Base-by-base conservation (phyloP, 2,888 invertebrate species). In the Omphaloscelis lunosa region DNA sequence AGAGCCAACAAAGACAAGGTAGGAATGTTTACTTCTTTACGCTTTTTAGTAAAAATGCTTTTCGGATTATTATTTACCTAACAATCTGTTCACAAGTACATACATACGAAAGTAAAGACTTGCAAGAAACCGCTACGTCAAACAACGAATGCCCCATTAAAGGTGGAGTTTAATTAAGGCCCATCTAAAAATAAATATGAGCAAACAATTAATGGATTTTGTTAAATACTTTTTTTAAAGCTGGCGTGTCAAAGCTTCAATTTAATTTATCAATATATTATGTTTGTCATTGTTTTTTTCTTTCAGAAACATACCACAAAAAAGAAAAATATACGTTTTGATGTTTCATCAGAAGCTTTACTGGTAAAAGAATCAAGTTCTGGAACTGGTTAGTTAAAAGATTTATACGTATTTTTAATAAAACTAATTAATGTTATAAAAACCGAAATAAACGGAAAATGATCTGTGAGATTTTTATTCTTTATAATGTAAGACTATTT, bases 1-100 rank as follows among this genome's bases (percentile, higher is more conserved):
- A 97, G 97, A 85, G 89, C 94, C 84, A 97, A 84, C 39, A 84
- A 97, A 90, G 97, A 97, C 79, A 97, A 96, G 94, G 97, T 96
- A 76, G 67, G 51, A 51, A 27, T 59, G 7, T 34, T 65, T 6
- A 29, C 2, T 34, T 12, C 17, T 48, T 15, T 48, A 34, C 9
- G 8, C 20, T 29, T 61, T 61, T 65, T 27, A 41, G n/a, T 11
- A 41, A 11, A 65, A 41, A 65, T 15, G 0, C 0, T 11, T n/a
- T n/a, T n/a, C 1, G 15, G 20, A 23, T 23, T 23, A 23, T 20
- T n/a, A 20, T 45, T 66, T 27, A 23, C 8, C 4, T 45, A 20
- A 45, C 0, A 4, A 8, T 29, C 5, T 67, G 11, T 48, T 66
- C 15, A 23, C 29, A 29, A 23, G 23, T 67, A 20, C 27, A 12